Conservation (phyloP, 2,113 vertebrate genomes). For the Pseudois nayaur region DNA sequence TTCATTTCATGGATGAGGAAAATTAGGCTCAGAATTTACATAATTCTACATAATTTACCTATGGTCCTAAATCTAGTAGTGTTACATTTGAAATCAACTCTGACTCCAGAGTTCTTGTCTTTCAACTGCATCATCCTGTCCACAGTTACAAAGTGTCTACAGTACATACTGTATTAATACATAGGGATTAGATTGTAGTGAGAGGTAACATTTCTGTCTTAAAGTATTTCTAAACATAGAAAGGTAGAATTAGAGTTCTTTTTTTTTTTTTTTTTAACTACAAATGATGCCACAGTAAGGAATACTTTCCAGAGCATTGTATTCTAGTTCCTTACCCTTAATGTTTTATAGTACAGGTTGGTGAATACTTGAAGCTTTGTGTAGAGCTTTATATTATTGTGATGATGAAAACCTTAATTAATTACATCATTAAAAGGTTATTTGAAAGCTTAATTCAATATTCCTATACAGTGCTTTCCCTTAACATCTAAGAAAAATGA, state of each 20-base stretch:
- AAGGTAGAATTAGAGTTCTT: neutral
- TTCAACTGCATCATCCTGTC: neutral
- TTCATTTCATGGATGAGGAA: neutral
- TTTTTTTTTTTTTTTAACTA: neutral
- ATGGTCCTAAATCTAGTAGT: neutral
- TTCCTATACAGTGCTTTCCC: neutral
- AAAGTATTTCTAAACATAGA: neutral
- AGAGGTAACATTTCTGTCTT: neutral
- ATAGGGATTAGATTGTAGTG: neutral
- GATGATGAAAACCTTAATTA: constrained; percentile 10
- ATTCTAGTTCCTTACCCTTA: neutral
- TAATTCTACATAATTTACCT: neutral
- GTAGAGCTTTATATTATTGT: neutral
- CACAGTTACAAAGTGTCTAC: neutral
- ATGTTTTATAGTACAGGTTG: neutral
- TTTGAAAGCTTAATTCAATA: constrained; percentile 12
- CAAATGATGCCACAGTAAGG: neutral
- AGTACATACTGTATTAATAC: neutral
- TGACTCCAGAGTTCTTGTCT: neutral
- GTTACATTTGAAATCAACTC: neutral
- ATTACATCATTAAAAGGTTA: neutral
- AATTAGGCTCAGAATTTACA: neutral
- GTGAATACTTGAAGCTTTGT: neutral
- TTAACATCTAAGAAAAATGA: constrained; percentile 14
- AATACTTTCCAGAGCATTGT: neutral